These are phyloP conservation scores for Cenopis cana DNA, from an alignment of 2,888 invertebrate species.

Conservation along the genomic window DNA sequence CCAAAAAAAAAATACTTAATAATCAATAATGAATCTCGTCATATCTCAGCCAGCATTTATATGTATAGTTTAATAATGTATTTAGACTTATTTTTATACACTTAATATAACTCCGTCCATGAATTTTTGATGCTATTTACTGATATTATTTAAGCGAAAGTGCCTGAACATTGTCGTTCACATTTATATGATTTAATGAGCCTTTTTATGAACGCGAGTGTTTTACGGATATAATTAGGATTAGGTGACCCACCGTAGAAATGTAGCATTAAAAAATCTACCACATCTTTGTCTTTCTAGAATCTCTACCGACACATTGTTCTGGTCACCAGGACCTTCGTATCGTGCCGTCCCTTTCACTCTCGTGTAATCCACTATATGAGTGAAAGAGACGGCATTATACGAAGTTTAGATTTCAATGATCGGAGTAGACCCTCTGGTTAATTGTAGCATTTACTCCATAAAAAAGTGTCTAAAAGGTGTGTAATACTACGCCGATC, in stretches of 20 bases:
- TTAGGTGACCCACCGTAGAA: conserved; percentile 40
- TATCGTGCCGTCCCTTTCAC: too few species aligned
- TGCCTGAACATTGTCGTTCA: conserved; percentile 28
- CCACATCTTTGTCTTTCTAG: conserved; percentile 5
- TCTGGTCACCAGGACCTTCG: too few species aligned
- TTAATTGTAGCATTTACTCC: neutral
- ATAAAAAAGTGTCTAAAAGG: neutral
- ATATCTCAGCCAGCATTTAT: conserved; percentile 35
- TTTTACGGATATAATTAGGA: conserved; percentile 15
- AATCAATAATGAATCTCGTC: conserved; percentile 32
- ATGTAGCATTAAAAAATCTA: neutral
- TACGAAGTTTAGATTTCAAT: too few species aligned
- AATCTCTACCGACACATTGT: neutral
- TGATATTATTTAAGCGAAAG: conserved; percentile 36
- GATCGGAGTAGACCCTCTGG: too few species aligned
- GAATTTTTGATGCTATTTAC: conserved; percentile 35
- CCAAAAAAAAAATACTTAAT: conserved; percentile 27
- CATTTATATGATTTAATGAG: conserved; percentile 7
- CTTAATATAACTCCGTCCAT: conserved; percentile 38
- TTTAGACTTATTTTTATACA: conserved; percentile 42
- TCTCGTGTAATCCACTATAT: too few species aligned
- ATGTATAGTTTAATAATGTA: conserved; percentile 18
- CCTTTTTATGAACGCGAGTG: neutral
- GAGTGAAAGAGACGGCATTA: too few species aligned
- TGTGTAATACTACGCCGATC: too few species aligned